Conservation (phyloP, 2,888 invertebrate genomes). For the Lomographa bimaculata region DNA sequence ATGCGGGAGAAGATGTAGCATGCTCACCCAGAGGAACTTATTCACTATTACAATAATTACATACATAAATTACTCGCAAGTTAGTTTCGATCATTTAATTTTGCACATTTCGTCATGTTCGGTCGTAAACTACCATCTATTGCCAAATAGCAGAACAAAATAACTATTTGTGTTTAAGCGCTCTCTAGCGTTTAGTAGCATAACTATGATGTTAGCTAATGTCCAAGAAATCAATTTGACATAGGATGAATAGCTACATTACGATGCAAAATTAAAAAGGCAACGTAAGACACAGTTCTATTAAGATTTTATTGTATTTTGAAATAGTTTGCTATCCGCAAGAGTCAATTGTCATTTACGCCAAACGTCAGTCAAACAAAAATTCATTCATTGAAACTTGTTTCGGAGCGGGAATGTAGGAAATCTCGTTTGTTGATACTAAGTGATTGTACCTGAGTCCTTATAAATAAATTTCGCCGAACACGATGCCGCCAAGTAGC, state of each 20-base stretch:
- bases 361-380: constrained; percentile 40
- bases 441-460: constrained; percentile 76
- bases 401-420: constrained; percentile 74
- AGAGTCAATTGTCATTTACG: constrained; percentile 46
- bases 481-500: constrained; percentile 82
- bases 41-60: too few relatives aligned
- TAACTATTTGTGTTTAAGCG: not conserved
- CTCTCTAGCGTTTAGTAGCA: constrained; percentile 18
- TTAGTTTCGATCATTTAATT: too few relatives aligned
- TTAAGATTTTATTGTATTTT: too few relatives aligned
- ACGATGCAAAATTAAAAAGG: too few relatives aligned
- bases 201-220: constrained; percentile 7
- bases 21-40: too few relatives aligned
- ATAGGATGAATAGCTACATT: not conserved
- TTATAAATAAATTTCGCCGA: constrained; percentile 73
- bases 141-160: constrained; percentile 31
- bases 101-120: too few relatives aligned
- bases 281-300: too few relatives aligned
- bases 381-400: constrained; percentile 44
- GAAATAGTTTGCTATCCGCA: too few relatives aligned
- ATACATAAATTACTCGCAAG: too few relatives aligned
- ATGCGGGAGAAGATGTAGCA: too few relatives aligned
- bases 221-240: constrained; percentile 22
- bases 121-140: constrained; percentile 47
- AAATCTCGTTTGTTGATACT: constrained; percentile 73